Evolutionary conservation across 2,888 invertebrate species (phyloP), one percentile per base, ranked within the genome.

Genomic region (Podabrus alpinus): DNA sequence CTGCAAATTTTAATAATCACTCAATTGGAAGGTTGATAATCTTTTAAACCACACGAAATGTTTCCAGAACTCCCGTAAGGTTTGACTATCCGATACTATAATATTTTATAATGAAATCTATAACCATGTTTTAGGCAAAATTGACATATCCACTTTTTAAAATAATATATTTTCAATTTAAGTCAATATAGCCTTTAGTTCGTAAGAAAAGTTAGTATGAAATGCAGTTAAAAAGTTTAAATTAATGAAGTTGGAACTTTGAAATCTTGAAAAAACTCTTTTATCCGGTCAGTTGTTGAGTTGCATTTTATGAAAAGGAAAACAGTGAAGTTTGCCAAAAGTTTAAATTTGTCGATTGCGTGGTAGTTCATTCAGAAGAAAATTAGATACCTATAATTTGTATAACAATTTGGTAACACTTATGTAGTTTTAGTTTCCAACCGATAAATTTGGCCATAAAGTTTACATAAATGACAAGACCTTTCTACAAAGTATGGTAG

Each of bases 391-490:
- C n/a, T n/a, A 25, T 25, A 29, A 45, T 69, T 69, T 15, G 16
- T 24, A 13, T 17, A 61, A 70, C 66, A 74, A 70, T 74, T 78
- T 74, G 72, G 68, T 70, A 74, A 74, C 73, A 76, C 75, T 77
- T 77, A 79, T 71, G 68, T 73, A 70, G 71, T 66, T 72, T 72
- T 75, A 74, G 62, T 77, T 77, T 73, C 74, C 73, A 60, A 73
- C 73, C 78, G 73, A 77, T 78, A 78, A 78, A 78, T 75, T 75
- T 64, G 69, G 72, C 77, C 73, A 75, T 79, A 79, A 79, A 79
- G 73, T 79, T 79, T 78, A 77, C 76, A 78, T 78, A 79, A 79
- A 79, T 72, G 79, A 69, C 78, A 62, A 71, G 75, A 74, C 68
- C 77, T 78, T 71, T 74, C 21, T 64, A 19, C 62, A 13, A 21